A percentile compares a stretch with the other conserved stretches of the same genome.
Conservation (phyloP, 2,113 vertebrate genomes). For the Rhinoptilus africanus region DNA sequence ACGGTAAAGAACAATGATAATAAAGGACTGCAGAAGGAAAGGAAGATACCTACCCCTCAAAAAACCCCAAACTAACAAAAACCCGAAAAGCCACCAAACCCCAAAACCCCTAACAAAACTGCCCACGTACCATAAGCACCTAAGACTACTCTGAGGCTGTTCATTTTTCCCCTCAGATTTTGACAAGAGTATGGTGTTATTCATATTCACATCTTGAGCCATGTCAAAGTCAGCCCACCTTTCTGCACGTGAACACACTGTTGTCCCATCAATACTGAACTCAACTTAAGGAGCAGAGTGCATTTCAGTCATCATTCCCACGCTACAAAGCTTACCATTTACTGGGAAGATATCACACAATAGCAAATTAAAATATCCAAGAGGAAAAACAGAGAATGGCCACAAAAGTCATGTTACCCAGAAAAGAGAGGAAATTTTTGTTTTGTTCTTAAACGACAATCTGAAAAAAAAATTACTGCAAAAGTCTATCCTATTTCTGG, state of each 20-base stretch:
- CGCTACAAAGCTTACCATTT: background rate
- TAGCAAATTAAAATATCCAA: background rate
- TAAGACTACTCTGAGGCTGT: background rate
- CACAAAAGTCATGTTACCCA: background rate
- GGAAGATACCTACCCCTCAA: background rate
- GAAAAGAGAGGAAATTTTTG: background rate
- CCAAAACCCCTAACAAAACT: background rate
- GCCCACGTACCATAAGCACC: background rate
- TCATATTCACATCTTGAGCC: background rate
- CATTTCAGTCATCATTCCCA: background rate
- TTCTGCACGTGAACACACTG: background rate
- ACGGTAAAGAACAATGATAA: background rate
- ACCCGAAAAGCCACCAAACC: background rate
- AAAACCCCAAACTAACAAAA: background rate
- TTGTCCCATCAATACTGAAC: background rate
- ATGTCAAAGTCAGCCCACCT: background rate
- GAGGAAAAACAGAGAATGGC: background rate
- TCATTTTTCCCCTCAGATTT: background rate
- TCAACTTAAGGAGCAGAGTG: background rate
- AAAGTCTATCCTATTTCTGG: background rate
- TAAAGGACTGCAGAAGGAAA: background rate
- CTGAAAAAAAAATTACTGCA: background rate
- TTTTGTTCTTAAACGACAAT: background rate
- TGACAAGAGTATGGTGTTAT: background rate
- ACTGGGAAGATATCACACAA: background rate